These are phyloP conservation scores for Palaemon carinicauda DNA, from an alignment of 1,140 invertebrate genomes.

Conservation along the genomic window DNA sequence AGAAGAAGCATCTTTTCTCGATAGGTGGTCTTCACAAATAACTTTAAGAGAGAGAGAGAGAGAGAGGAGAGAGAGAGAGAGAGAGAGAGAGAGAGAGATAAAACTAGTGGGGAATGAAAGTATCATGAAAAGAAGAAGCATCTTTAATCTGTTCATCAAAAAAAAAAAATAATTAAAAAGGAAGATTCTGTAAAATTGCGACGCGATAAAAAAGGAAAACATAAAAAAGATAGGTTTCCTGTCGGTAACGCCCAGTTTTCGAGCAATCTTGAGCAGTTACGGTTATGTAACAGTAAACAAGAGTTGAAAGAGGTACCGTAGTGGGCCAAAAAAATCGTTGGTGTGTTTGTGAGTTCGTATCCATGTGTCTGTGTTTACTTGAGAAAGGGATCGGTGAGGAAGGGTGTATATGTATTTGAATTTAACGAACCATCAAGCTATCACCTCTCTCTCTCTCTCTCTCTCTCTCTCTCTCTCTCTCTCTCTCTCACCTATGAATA, in stretches of 20 bases:
- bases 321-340: too few relatives aligned
- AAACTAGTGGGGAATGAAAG: neutral
- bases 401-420: neutral
- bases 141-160: too few relatives aligned
- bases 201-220: neutral
- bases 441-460: neutral
- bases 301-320: neutral
- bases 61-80: neutral
- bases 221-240: neutral
- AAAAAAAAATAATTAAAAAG: too few relatives aligned
- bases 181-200: neutral
- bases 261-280: neutral
- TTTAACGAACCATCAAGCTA: neutral
- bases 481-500: neutral
- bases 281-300: neutral
- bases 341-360: neutral
- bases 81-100: neutral
- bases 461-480: neutral
- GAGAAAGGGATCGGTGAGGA: neutral
- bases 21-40: neutral
- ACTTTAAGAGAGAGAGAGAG: neutral
- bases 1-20: neutral
- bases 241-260: too few relatives aligned
- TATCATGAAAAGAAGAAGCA: neutral
- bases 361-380: neutral